Evolutionary conservation across 2,888 invertebrate species (phyloP).

Genomic region (Encarsia formosa): DNA sequence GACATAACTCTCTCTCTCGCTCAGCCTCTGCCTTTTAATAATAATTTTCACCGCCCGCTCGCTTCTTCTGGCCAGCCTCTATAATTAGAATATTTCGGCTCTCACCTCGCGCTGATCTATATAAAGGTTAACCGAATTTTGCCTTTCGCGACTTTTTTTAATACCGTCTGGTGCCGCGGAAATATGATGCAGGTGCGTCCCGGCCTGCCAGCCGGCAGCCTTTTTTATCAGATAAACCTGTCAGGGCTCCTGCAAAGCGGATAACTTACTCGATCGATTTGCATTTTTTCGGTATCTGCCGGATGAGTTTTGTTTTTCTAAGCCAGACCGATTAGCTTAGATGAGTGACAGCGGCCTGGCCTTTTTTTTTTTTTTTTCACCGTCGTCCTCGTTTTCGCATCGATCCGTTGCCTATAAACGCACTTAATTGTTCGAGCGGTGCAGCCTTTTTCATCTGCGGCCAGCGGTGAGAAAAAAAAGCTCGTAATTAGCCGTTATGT

Average conservation of each 20-base stretch:
- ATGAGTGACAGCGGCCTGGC: too few relatives aligned
- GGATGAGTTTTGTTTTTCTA: too few relatives aligned
- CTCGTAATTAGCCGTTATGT: too few relatives aligned
- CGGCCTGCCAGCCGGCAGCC: conserved; percentile 25
- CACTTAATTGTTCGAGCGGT: too few relatives aligned
- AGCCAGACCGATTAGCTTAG: too few relatives aligned
- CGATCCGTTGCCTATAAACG: background rate
- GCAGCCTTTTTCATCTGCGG: too few relatives aligned
- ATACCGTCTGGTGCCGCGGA: conserved; percentile 6
- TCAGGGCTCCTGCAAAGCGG: conserved; percentile 26
- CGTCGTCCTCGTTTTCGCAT: background rate
- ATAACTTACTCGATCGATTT: background rate
- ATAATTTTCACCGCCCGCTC: conserved; percentile 1
- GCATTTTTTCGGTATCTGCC: background rate
- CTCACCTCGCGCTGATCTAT: background rate
- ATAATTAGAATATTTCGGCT: conserved; percentile 25
- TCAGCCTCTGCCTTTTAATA: conserved; percentile 20
- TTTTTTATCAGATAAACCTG: conserved; percentile 42
- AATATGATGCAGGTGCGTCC: background rate
- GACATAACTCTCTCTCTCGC: conserved; percentile 8
- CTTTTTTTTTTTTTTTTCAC: background rate
- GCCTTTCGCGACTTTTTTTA: background rate
- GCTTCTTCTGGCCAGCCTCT: background rate
- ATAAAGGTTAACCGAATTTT: background rate
- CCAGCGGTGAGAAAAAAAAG: too few relatives aligned